Conservation (phyloP, 2,888 invertebrate species). For the Glaucopsyche alexis region DNA sequence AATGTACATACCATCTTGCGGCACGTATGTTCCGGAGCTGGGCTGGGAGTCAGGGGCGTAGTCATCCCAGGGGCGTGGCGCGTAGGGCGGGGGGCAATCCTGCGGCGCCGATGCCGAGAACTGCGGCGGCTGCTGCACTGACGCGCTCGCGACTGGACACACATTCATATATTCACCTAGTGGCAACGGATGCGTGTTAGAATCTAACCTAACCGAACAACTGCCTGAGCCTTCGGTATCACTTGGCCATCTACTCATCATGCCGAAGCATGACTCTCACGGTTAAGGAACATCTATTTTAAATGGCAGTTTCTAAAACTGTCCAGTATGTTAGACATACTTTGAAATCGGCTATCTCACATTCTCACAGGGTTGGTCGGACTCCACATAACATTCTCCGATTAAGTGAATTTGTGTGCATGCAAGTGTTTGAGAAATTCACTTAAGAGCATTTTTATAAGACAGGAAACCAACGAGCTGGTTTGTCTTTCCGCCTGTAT, state of each 20-base stretch:
- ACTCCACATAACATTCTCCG: no score
- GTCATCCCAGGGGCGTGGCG: not conserved
- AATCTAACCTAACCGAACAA: not conserved
- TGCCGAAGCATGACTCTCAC: no score
- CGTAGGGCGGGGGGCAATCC: constrained; percentile 13
- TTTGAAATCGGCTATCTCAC: no score
- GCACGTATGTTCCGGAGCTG: constrained; percentile 4
- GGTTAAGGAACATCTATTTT: no score
- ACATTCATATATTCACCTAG: constrained; percentile 21
- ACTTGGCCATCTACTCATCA: not conserved
- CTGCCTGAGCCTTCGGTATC: not conserved
- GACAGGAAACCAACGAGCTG: no score
- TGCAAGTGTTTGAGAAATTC: no score
- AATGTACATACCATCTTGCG: not conserved
- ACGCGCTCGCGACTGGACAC: constrained; percentile 45
- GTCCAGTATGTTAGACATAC: no score
- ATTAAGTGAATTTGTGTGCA: no score
- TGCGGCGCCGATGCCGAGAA: constrained; percentile 44
- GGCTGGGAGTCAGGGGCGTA: constrained; percentile 7
- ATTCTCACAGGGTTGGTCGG: no score
- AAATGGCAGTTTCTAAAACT: no score
- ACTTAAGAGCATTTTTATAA: no score
- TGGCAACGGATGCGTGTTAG: not conserved
- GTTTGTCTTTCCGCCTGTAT: no score
- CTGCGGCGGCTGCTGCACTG: constrained; percentile 61